Evolutionary conservation across 2,113 vertebrate species (phyloP).

Genomic region (Alligator mississippiensis): DNA sequence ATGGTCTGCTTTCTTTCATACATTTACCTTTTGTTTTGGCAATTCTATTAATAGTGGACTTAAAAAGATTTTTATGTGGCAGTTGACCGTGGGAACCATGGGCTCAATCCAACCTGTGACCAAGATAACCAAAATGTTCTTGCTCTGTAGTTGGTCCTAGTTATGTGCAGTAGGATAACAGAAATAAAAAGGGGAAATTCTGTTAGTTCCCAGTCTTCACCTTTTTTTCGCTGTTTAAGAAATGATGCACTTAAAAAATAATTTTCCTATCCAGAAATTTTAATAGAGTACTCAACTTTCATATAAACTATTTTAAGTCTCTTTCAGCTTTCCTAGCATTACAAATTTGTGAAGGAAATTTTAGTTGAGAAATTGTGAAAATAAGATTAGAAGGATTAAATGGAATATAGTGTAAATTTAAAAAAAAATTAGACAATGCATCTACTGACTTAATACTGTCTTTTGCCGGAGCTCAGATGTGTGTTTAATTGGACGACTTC

Average conservation of each 20-base stretch:
- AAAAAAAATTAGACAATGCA: neutral
- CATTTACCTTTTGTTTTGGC: neutral
- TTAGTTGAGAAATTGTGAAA: neutral
- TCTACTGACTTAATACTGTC: neutral
- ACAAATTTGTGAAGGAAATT: neutral
- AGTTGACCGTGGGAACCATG: neutral
- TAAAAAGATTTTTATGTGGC: neutral
- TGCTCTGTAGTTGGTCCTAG: neutral
- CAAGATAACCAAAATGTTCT: neutral
- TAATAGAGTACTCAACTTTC: accelerated
- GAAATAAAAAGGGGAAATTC: neutral
- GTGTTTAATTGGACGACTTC: neutral
- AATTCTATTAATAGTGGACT: neutral
- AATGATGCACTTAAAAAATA: neutral
- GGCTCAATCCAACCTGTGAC: neutral
- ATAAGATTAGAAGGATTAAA: neutral
- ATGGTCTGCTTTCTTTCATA: neutral
- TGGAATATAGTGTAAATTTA: neutral
- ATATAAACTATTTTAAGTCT: accelerated
- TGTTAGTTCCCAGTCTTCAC: neutral
- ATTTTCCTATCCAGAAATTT: neutral
- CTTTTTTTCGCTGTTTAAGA: neutral
- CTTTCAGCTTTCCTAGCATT: neutral
- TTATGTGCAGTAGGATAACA: neutral
- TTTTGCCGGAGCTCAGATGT: neutral